Percentiles rank a stretch among this genome's conserved stretches.
These are phyloP conservation scores for Manacus vitellinus DNA, from an alignment of 2,113 vertebrate species.

Conservation along the genomic window DNA sequence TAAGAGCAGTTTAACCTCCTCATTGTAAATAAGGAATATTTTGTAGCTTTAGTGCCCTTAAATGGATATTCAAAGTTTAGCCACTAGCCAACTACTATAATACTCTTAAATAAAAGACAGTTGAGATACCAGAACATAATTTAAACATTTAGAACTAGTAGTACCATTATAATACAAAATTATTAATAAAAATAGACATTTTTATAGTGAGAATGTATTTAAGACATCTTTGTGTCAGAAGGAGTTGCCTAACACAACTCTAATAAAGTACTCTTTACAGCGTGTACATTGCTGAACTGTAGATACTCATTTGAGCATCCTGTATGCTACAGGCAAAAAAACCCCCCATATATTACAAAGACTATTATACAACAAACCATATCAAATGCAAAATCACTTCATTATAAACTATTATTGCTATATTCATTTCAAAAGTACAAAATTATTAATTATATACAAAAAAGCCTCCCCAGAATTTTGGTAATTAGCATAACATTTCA, in stretches of 20 bases:
- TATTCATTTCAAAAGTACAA: constrained; percentile 35
- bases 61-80: neutral
- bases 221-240: neutral
- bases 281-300: neutral
- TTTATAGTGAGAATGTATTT: neutral
- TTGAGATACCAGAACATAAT: neutral
- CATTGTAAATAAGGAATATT: neutral
- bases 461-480: constrained; percentile 27
- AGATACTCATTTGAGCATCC: neutral
- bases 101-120: neutral
- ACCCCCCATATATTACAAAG: neutral
- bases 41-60: neutral
- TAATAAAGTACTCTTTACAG: neutral
- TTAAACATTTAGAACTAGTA: neutral
- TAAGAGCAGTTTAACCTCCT: neutral
- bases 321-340: neutral
- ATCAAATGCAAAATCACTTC: constrained; percentile 9
- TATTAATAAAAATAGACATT: neutral
- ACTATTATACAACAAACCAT: constrained; percentile 1
- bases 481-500: constrained; percentile 57
- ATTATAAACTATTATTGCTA: constrained; percentile 40
- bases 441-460: constrained; percentile 19
- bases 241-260: neutral
- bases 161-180: neutral
- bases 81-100: neutral